A percentile compares a stretch with the other conserved stretches of the same genome.
phyloP scores from a whole-genome alignment of 2,888 invertebrate species.

The Sialis fuliginosa region DNA sequence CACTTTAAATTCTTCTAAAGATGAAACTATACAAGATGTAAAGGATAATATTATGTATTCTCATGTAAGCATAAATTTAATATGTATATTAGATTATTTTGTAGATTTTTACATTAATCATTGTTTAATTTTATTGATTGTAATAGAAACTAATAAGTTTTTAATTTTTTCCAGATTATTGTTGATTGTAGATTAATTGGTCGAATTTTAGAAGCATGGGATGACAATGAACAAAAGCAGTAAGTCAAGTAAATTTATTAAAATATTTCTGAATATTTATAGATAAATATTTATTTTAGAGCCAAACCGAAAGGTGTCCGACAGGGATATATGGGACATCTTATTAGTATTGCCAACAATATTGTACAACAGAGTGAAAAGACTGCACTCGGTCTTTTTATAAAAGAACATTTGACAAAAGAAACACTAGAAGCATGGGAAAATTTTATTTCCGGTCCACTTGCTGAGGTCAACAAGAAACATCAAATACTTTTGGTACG shows the following conservation, averaged over 20 bases:
- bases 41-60: slow-evolving; percentile 30
- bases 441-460: slow-evolving; percentile 20
- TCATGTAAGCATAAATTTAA: slow-evolving; percentile 26
- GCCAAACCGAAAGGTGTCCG: slow-evolving; percentile 32
- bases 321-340: slow-evolving; percentile 48
- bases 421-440: slow-evolving; percentile 24
- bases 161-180: slow-evolving; percentile 43
- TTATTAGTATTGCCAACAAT: slow-evolving; percentile 40
- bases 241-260: slow-evolving; percentile 26
- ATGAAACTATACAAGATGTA: slow-evolving; percentile 22
- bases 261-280: background rate
- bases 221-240: slow-evolving; percentile 60
- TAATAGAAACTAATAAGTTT: too few relatives aligned
- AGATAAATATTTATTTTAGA: slow-evolving; percentile 18
- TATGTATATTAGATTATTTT: background rate
- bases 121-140: background rate
- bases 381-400: slow-evolving; percentile 33
- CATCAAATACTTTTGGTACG: slow-evolving; percentile 22
- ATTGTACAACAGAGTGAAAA: slow-evolving; percentile 33
- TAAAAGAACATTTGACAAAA: slow-evolving; percentile 31
- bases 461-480: slow-evolving; percentile 20
- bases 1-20: slow-evolving; percentile 35
- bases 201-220: slow-evolving; percentile 65
- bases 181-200: slow-evolving; percentile 62
- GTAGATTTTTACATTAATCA: background rate